Percentiles rank a stretch among this genome's conserved stretches.
Evolutionary conservation across 2,888 invertebrate genomes (phyloP).

Genomic region (Salticus scenicus): DNA sequence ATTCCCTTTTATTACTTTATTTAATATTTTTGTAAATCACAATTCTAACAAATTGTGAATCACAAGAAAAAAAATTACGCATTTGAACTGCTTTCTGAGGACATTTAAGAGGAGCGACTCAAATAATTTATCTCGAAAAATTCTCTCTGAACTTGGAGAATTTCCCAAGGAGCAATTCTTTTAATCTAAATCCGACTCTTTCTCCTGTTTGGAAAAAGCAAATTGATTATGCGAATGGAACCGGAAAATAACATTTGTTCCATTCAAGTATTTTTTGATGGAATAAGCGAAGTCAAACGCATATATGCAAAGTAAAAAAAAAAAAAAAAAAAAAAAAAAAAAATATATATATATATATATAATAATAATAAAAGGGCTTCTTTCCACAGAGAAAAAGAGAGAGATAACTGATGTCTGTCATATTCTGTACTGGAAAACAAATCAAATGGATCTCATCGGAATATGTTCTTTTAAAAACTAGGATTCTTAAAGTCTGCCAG

Average conservation of each 20-base stretch:
- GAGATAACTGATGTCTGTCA: slow-evolving; percentile 63
- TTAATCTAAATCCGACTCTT: slow-evolving; percentile 29
- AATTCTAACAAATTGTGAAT: not conserved
- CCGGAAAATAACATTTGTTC: slow-evolving; percentile 66
- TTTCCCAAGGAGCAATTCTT: slow-evolving; percentile 46
- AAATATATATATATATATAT: too few species aligned
- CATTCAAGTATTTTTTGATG: slow-evolving; percentile 62
- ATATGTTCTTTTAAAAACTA: slow-evolving; percentile 44
- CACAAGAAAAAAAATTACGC: not conserved
- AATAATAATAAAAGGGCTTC: slow-evolving; percentile 12
- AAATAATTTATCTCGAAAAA: slow-evolving; percentile 67
- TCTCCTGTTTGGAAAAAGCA: slow-evolving; percentile 37
- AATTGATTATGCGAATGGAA: slow-evolving; percentile 68
- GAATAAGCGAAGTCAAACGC: slow-evolving; percentile 58
- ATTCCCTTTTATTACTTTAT: not conserved
- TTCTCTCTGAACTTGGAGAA: slow-evolving; percentile 54
- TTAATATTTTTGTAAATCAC: not conserved
- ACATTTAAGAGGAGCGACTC: slow-evolving; percentile 49
- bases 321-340: slow-evolving; percentile 37
- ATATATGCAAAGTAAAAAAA: slow-evolving; percentile 48
- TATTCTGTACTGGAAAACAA: slow-evolving; percentile 64
- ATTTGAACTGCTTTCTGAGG: slow-evolving; percentile 10
- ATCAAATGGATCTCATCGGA: slow-evolving; percentile 66
- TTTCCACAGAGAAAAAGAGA: not conserved
- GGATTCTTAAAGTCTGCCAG: slow-evolving; percentile 54